Conservation (phyloP, 2,113 vertebrate species). For the Triplophysa tibetana region DNA sequence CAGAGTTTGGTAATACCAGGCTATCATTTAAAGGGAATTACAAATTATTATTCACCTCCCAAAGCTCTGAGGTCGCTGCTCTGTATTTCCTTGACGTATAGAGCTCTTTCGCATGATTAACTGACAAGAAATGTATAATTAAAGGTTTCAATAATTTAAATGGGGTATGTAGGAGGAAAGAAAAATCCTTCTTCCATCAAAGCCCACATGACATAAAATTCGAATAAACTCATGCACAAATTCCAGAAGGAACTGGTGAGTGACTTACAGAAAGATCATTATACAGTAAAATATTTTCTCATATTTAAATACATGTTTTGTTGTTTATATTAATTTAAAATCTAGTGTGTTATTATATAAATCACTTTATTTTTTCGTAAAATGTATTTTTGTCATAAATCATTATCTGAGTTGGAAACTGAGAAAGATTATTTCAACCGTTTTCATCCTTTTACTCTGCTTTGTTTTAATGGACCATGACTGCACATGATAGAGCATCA, state of each 20-base stretch:
- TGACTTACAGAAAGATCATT: background rate
- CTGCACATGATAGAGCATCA: background rate
- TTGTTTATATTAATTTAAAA: too few species aligned
- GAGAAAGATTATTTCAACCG: conserved; percentile 1
- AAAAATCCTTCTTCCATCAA: background rate
- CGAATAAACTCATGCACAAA: conserved; percentile 27
- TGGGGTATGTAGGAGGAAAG: conserved; percentile 11
- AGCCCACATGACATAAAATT: background rate
- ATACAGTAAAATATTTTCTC: too few species aligned
- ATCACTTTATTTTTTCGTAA: conserved; percentile 16
- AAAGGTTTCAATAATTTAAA: conserved; percentile 36
- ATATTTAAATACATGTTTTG: too few species aligned
- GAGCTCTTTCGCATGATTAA: conserved; percentile 19
- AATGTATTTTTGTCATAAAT: background rate
- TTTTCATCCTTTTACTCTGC: background rate
- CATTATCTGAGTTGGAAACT: background rate
- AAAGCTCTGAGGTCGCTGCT: conserved; percentile 23
- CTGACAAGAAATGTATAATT: conserved; percentile 31
- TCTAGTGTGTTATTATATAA: conserved; percentile 45
- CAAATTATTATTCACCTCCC: conserved; percentile 36
- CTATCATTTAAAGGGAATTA: conserved; percentile 11
- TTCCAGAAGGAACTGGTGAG: too few species aligned
- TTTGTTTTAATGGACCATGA: background rate
- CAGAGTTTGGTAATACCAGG: too few species aligned
- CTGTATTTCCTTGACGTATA: conserved; percentile 27